Conservation (phyloP, 1,140 invertebrate species). For the Lethocerus indicus region DNA sequence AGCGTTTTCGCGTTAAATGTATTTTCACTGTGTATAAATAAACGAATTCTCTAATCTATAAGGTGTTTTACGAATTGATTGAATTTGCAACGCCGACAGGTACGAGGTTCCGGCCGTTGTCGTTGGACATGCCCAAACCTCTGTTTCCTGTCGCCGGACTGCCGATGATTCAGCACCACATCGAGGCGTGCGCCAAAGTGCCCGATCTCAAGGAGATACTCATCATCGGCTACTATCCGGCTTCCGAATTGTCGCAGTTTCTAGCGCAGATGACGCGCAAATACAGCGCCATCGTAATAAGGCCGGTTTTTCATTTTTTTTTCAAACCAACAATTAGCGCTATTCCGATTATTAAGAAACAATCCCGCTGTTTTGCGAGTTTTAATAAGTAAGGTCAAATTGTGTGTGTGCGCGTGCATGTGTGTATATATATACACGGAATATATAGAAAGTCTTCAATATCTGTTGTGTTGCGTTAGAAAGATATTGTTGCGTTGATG, state of each 20-base stretch:
- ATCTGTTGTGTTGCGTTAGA: too few relatives aligned
- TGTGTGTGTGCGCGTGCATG: too few relatives aligned
- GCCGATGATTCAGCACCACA: conserved; percentile 91
- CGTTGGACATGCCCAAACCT: conserved; percentile 91
- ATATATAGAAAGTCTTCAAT: too few relatives aligned
- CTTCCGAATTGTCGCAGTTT: conserved; percentile 67
- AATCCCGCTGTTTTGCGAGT: too few relatives aligned
- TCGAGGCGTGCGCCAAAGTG: conserved; percentile 77
- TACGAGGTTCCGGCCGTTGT: conserved; percentile 90
- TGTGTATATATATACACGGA: too few relatives aligned
- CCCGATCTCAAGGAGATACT: conserved; percentile 76
- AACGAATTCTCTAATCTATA: neutral
- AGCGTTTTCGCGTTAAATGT: conserved; percentile 2
- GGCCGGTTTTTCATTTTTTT: conserved; percentile 32
- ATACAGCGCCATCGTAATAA: conserved; percentile 68
- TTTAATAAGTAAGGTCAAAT: too few relatives aligned
- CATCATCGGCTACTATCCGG: conserved; percentile 82
- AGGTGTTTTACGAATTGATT: neutral
- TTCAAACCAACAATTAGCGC: neutral
- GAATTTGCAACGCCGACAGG: conserved; percentile 37
- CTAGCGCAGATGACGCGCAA: conserved; percentile 64
- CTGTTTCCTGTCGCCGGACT: conserved; percentile 91
- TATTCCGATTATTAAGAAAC: too few relatives aligned
- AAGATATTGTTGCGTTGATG: too few relatives aligned
- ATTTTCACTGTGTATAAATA: conserved; percentile 13